Percentiles rank a stretch among this genome's conserved stretches.
Evolutionary conservation across 2,797 vertebrate genomes (phyloP).

Genomic region (Acanthopagrus latus): DNA sequence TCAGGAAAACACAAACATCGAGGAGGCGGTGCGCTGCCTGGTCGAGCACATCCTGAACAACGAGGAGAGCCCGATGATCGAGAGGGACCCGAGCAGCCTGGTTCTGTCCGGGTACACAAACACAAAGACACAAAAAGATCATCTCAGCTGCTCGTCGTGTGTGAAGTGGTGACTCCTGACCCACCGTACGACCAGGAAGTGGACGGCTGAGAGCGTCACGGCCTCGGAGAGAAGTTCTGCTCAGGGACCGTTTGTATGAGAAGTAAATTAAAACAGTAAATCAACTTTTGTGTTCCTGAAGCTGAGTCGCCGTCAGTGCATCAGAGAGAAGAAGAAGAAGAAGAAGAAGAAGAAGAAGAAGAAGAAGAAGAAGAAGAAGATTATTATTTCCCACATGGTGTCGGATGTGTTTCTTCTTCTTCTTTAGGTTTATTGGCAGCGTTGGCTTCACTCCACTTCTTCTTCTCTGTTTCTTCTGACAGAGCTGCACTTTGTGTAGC

Average conservation of each 20-base stretch:
- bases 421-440: no score
- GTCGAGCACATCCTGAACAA: conserved; percentile 86
- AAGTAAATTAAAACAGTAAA: background rate
- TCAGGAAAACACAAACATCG: conserved; percentile 88
- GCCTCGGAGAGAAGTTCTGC: conserved; percentile 9
- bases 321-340: no score
- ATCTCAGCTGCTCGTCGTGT: conserved; percentile 76
- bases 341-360: no score
- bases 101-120: conserved; percentile 76
- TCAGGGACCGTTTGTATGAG: conserved; percentile 30
- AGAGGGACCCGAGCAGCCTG: conserved; percentile 75
- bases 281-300: no score
- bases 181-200: conserved; percentile 16
- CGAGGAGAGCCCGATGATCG: conserved; percentile 72
- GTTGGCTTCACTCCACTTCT: no score
- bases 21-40: conserved; percentile 82
- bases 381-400: no score
- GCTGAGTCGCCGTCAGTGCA: no score
- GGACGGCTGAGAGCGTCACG: background rate
- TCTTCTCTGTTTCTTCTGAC: no score
- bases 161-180: conserved; percentile 63
- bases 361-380: no score
- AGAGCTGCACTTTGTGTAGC: no score
- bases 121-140: conserved; percentile 58
- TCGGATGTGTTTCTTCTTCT: no score